Conservation (phyloP, 2,113 vertebrate species). For the Pelodiscus sinensis region DNA sequence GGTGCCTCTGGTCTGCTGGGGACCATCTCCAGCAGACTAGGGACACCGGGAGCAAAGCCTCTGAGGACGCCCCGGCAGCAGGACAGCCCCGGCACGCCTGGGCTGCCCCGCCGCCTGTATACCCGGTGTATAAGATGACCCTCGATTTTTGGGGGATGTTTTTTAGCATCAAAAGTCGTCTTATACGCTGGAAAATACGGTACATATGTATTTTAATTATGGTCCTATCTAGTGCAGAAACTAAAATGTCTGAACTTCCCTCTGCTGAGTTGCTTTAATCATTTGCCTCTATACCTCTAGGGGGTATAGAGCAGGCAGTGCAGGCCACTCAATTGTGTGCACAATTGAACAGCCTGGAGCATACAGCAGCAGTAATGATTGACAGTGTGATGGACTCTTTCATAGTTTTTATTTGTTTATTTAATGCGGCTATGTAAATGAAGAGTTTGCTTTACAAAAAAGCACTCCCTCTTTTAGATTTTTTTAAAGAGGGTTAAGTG, state of each 20-base stretch:
- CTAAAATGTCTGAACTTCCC: accelerated
- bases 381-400: neutral
- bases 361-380: neutral
- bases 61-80: too few species aligned
- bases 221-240: accelerated
- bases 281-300: too few species aligned
- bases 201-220: neutral
- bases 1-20: too few species aligned
- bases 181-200: too few species aligned
- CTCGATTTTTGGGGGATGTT: too few species aligned
- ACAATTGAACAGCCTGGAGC: neutral
- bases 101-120: too few species aligned
- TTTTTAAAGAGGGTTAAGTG: neutral
- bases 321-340: neutral
- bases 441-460: neutral
- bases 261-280: neutral
- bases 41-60: too few species aligned
- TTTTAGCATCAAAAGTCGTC: too few species aligned
- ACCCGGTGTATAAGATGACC: too few species aligned
- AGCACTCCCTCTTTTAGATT: neutral
- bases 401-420: neutral
- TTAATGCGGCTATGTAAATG: neutral
- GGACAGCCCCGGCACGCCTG: too few species aligned
- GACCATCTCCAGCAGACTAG: too few species aligned
- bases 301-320: neutral